phyloP scores from a whole-genome alignment of 2,797 vertebrate species.

The Myripristis jacobus region DNA sequence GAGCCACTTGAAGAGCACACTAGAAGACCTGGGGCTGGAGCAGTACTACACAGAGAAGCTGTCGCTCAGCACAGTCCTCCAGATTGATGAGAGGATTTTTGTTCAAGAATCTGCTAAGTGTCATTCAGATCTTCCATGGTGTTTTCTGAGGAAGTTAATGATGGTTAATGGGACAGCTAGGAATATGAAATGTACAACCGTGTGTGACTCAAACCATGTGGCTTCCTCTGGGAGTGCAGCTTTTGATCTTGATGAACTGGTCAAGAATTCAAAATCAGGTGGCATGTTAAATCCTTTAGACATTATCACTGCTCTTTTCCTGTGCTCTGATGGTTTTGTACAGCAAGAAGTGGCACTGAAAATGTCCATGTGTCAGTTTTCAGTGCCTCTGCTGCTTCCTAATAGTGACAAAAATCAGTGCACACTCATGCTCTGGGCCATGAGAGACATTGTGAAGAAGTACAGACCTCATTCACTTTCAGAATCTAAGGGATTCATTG shows the following conservation, averaged over 20 bases:
- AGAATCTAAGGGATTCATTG: slow-evolving; percentile 75
- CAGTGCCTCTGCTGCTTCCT: slow-evolving; percentile 86
- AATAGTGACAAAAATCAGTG: slow-evolving; percentile 62
- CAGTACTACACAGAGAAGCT: slow-evolving; percentile 64
- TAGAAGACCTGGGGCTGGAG: slow-evolving; percentile 67
- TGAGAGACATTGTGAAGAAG: slow-evolving; percentile 84
- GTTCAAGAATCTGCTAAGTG: slow-evolving; percentile 53
- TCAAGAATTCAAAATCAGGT: neutral
- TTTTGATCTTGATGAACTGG: slow-evolving; percentile 24
- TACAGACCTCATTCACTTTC: slow-evolving; percentile 79
- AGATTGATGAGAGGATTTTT: slow-evolving; percentile 64
- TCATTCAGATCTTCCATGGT: slow-evolving; percentile 66
- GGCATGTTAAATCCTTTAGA: slow-evolving; percentile 78
- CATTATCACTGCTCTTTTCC: slow-evolving; percentile 83
- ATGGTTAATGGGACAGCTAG: slow-evolving; percentile 79
- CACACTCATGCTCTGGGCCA: slow-evolving; percentile 86
- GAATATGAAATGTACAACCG: slow-evolving; percentile 37
- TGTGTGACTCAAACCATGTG: slow-evolving; percentile 8
- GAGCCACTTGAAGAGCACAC: slow-evolving; percentile 39
- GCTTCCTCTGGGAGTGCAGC: neutral
- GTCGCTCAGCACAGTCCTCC: slow-evolving; percentile 65
- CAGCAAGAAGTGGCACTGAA: slow-evolving; percentile 85
- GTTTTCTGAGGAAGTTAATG: slow-evolving; percentile 77
- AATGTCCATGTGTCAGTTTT: slow-evolving; percentile 90
- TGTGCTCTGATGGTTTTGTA: slow-evolving; percentile 84